These are phyloP conservation scores for Buceros bicornis DNA, from an alignment of 2,797 vertebrate genomes.

Conservation along the genomic window DNA sequence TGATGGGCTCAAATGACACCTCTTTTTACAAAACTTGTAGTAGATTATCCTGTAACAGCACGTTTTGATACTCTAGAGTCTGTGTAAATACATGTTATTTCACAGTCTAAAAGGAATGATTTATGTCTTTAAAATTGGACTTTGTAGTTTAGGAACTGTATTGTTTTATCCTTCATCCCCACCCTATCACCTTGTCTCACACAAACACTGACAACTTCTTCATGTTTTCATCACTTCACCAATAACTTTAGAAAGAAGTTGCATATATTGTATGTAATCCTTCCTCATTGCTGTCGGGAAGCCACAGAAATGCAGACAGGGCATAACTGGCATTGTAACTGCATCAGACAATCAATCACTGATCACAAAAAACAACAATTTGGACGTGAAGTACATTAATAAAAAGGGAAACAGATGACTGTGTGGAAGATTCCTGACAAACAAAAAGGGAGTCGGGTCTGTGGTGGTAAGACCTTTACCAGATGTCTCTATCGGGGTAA, in stretches of 20 bases:
- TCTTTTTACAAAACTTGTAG: background rate
- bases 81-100: background rate
- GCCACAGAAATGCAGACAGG: background rate
- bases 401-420: background rate
- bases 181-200: background rate
- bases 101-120: background rate
- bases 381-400: background rate
- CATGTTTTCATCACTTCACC: background rate
- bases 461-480: background rate
- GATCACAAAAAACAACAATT: background rate
- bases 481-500: background rate
- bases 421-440: background rate
- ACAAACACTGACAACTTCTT: background rate
- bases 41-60: background rate
- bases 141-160: background rate
- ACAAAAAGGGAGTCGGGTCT: background rate
- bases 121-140: background rate
- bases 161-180: background rate
- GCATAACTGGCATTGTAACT: background rate
- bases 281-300: background rate
- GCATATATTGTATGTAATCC: background rate
- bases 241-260: background rate
- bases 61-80: background rate
- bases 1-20: background rate
- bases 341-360: background rate